Conservation (phyloP, 2,797 vertebrate genomes). For the Heteromormyrus szaboi region DNA sequence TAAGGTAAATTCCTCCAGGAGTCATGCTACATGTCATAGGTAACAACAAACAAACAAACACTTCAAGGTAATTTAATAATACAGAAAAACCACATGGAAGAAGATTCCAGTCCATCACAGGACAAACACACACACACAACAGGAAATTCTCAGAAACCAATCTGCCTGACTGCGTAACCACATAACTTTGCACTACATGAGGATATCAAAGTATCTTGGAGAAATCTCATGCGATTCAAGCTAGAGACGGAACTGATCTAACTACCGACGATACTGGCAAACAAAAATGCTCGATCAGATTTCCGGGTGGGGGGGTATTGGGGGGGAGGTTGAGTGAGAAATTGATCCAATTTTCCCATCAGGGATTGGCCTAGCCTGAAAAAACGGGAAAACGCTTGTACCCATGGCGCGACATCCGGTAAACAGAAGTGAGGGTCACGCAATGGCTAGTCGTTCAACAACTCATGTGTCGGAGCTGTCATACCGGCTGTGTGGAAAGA, state of each 20-base stretch:
- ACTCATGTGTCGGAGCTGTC: neutral
- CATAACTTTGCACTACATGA: neutral
- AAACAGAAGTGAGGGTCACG: neutral
- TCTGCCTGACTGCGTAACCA: neutral
- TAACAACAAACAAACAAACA: neutral
- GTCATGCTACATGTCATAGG: neutral
- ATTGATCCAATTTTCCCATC: neutral
- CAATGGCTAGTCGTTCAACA: neutral
- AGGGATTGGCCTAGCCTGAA: neutral
- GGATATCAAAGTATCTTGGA: neutral
- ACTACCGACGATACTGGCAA: neutral
- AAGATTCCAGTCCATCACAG: neutral
- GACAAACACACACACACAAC: neutral
- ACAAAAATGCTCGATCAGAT: neutral
- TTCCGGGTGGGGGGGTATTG: neutral
- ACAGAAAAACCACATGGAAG: neutral
- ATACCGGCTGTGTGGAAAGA: neutral
- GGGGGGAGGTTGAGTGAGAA: neutral
- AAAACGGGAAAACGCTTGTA: neutral
- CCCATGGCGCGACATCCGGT: too few species aligned
- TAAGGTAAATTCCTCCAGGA: neutral
- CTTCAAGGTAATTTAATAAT: neutral
- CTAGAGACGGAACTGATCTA: neutral
- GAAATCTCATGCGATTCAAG: neutral
- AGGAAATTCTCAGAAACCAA: too few species aligned